A percentile compares a stretch with the other conserved stretches of the same genome.
Evolutionary conservation across 2,113 vertebrate genomes (phyloP).

Genomic region (Recurvirostra avosetta): DNA sequence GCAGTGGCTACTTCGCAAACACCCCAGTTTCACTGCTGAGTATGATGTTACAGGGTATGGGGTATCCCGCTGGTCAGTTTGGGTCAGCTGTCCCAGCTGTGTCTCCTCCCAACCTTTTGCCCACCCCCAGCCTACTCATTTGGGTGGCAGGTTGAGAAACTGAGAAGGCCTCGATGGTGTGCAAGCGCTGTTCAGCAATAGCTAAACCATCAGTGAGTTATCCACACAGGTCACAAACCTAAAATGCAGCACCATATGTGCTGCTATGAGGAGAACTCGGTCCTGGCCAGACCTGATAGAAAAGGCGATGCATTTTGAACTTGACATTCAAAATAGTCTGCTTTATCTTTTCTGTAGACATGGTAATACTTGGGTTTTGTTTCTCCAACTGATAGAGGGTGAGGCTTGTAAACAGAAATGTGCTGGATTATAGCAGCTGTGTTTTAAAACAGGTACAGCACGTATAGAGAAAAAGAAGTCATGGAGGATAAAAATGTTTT

Average conservation of each 20-base stretch:
- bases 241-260: rapidly evolving
- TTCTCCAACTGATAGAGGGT: background rate
- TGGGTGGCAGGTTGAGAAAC: background rate
- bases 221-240: background rate
- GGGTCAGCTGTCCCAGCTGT: background rate
- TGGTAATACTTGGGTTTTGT: background rate
- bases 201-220: rapidly evolving
- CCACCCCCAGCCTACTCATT: background rate
- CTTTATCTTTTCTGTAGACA: background rate
- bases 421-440: background rate
- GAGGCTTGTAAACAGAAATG: background rate
- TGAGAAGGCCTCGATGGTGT: background rate
- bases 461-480: background rate
- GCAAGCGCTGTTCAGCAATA: background rate
- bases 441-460: background rate
- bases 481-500: background rate
- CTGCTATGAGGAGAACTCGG: background rate
- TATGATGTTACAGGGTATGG: background rate
- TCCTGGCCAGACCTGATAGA: background rate
- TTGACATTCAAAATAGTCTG: background rate
- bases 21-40: background rate
- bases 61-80: background rate
- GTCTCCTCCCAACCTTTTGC: background rate
- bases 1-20: background rate
- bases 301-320: background rate